Base-by-base conservation (phyloP, 2,113 vertebrate genomes). In the Actenoides lindsayi region DNA sequence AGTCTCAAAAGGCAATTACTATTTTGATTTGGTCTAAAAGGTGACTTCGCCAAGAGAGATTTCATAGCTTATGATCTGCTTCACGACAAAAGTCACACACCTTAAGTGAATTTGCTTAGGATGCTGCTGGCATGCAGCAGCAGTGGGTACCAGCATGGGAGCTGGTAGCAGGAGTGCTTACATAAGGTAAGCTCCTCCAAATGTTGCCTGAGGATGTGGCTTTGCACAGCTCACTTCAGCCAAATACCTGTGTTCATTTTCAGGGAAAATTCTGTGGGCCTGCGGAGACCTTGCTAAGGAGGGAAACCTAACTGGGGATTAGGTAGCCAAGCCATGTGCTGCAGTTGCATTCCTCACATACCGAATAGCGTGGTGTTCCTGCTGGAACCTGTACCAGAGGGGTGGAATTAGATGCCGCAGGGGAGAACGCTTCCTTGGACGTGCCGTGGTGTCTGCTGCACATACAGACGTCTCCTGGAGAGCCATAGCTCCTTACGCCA, bases 361-460 rank as follows among this genome's bases (percentile, higher is more conserved):
- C 6, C 48, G 53, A 20, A 23, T 0, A 1, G n/a, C 0, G 1
- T 19, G 18, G 41, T 8, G 42, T 12, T 73, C 51, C 51, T n/a
- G 46, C 78, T 50, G 14, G 17, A 13, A 39, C 44, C 39, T 25
- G 1, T 21, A 19, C 11, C 5, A 17, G 31, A 11, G 53, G 25
- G 54, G 42, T 30, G 30, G 48, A 39, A 13, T 54, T 51, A 28
- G 48, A 7, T 46, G 11, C 41, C 5, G 2, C 25, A 13, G 25
- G 25, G 85, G 5, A 71, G 54, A 48, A 17, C 0, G 1, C 67
- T 50, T 42, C 87, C 57, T 37, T 81, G 80, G 59, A 1, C 1
- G 4, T 31, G 67, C 51, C 4, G 8, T 7, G 8, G 2, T 33
- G 56, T 35, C 67, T 67, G 41, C 16, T 2, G 1, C 57, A 56